phyloP scores from a whole-genome alignment of 2,888 invertebrate species.

The Tenthredo notha region DNA sequence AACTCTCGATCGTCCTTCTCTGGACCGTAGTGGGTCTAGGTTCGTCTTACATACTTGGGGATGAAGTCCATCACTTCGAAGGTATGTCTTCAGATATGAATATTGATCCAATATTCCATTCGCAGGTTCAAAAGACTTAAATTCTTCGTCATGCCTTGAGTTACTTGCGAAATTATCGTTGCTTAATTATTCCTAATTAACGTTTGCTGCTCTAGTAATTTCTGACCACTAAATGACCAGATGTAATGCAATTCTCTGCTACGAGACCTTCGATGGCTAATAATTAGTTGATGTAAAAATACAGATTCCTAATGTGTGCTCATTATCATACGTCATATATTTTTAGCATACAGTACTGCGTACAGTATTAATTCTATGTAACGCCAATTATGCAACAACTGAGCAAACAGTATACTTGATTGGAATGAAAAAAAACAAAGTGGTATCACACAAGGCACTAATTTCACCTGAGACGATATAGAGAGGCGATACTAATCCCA shows the following conservation, averaged over 20 bases:
- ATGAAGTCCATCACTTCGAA: background rate
- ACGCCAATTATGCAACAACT: background rate
- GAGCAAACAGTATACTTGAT: background rate
- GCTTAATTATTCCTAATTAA: slow-evolving; percentile 17
- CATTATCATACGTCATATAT: background rate
- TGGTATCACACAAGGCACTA: background rate
- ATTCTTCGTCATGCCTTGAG: background rate
- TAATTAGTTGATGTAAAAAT: background rate
- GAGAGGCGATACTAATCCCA: background rate
- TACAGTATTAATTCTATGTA: background rate
- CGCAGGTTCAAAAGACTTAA: background rate
- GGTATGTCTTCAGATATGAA: background rate
- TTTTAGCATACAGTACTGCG: background rate
- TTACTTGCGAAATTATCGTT: slow-evolving; percentile 31
- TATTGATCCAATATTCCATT: background rate
- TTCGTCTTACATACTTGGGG: slow-evolving; percentile 30
- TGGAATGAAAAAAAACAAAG: background rate
- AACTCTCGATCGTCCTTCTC: background rate
- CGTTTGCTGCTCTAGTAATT: background rate
- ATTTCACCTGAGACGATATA: background rate
- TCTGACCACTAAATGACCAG: background rate
- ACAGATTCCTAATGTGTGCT: background rate
- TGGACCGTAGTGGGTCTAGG: slow-evolving; percentile 14
- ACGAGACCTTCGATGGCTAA: background rate
- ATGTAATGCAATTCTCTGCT: background rate